Evolutionary conservation across 2,888 invertebrate species (phyloP), one percentile per base, ranked within the genome.

Genomic region (Monoplex corrugatus): DNA sequence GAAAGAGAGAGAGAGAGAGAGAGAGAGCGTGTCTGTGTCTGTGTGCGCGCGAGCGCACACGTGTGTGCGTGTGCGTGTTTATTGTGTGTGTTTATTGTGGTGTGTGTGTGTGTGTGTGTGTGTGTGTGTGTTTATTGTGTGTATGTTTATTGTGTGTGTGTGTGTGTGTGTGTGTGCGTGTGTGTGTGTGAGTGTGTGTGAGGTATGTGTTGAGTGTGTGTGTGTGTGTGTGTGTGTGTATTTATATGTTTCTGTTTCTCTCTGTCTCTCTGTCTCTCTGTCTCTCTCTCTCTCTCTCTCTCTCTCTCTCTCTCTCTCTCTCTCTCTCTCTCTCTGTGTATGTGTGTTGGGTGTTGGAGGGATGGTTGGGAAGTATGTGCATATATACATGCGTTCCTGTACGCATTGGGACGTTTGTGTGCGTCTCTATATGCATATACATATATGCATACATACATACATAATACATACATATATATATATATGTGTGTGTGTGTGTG

Each of bases 261-360:
- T n/a, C 68, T 68, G 2, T n/a, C 23, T 6, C 23, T 68, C 68
- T 63, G 63, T 16, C 63, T 23, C 16, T 63, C 63, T 63, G 13
- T 63, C 63, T 63, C 16, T 63, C 63, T 63, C 16, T 63, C 63
- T 86, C 63, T 86, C 86, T 86, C 13, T 63, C 86, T 86, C 50
- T 86, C 86, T 86, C 86, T 86, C 86, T 86, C 86, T 86, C 86
- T 68, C n/a, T 68, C 68, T 68, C 68, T 68, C 68, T 68, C 68
- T 68, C n/a, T 10, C 57, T 10, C 57, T 10, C 57, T 10, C 57
- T 10, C 57, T 57, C 10, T 57, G 2, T 57, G 2, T 57, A 2
- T 57, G 10, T 2, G 57, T 19, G 8, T 8, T 8, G 50, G 50
- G 50, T 8, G 50, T 50, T 8, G 10, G 16, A 50, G 16, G 50